A percentile compares a stretch with the other conserved stretches of the same genome.
These are phyloP conservation scores for Azemiops feae DNA, from an alignment of 2,113 vertebrate genomes.

Conservation along the genomic window DNA sequence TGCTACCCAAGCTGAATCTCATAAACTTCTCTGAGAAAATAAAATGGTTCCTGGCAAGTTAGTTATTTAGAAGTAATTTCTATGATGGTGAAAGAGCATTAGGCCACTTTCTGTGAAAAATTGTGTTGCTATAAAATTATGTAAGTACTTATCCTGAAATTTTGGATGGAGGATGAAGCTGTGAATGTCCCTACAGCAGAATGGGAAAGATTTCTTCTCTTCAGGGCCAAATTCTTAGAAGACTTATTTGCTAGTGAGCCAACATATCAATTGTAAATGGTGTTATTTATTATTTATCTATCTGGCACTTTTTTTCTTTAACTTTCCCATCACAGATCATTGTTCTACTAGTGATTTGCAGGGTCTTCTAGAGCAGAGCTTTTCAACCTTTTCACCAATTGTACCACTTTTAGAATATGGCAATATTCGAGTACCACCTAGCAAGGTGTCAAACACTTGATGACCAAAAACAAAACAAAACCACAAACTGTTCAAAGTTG, in stretches of 20 bases:
- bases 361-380: not conserved
- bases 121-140: not conserved
- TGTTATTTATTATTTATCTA: not conserved
- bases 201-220: not conserved
- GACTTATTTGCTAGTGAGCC: not conserved
- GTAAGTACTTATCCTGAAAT: not conserved
- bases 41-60: not conserved
- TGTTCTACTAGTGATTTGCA: not conserved
- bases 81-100: not conserved
- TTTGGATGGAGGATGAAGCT: not conserved
- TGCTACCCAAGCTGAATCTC: not conserved
- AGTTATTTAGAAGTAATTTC: not conserved
- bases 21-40: not conserved
- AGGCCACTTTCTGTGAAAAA: not conserved
- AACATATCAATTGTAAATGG: not conserved
- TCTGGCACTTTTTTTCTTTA: not conserved
- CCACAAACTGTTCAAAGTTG: too few relatives aligned
- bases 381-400: too few relatives aligned
- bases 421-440: too few relatives aligned
- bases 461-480: too few relatives aligned
- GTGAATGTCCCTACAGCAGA: not conserved
- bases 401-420: too few relatives aligned
- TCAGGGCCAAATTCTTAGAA: not conserved
- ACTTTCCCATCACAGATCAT: not conserved
- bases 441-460: too few relatives aligned